Percentiles rank a stretch among this genome's conserved stretches.
These are phyloP conservation scores for Pyrrhosoma nymphula DNA, from an alignment of 2,888 invertebrate species.

Conservation along the genomic window DNA sequence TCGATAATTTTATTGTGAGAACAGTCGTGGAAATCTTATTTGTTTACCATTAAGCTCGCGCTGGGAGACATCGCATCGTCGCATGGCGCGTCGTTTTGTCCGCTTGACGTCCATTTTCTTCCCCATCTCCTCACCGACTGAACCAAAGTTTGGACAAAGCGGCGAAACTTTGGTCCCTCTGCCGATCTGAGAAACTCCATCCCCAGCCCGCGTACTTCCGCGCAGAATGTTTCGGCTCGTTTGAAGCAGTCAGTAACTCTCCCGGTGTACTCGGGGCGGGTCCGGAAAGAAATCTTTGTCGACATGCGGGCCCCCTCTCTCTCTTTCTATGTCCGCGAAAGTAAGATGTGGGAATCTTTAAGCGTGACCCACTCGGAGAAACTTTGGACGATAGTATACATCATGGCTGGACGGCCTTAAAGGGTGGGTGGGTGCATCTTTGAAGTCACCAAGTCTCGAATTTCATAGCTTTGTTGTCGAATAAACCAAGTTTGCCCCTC, in stretches of 20 bases:
- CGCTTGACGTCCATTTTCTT: neutral
- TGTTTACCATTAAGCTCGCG: neutral
- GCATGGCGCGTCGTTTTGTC: neutral
- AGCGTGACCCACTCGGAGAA: constrained; percentile 6
- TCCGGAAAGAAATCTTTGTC: constrained; percentile 34
- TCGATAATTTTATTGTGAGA: neutral
- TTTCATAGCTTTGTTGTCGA: neutral
- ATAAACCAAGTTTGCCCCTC: neutral
- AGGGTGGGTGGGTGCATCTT: neutral
- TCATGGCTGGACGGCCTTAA: constrained; percentile 2
- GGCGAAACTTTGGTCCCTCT: neutral
- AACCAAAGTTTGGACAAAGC: constrained; percentile 16
- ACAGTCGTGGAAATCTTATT: neutral
- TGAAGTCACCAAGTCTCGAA: neutral
- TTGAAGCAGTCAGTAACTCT: constrained; percentile 29
- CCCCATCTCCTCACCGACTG: neutral
- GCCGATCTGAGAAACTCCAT: neutral
- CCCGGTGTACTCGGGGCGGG: neutral
- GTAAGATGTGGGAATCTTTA: constrained; percentile 3
- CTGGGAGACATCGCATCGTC: neutral
- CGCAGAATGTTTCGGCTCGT: constrained; percentile 3
- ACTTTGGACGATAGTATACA: neutral
- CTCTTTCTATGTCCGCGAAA: neutral
- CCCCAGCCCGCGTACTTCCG: neutral
- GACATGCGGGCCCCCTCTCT: constrained; percentile 3